Percentiles rank a stretch among this genome's conserved stretches.
Evolutionary conservation across 2,888 invertebrate genomes (phyloP).

Genomic region (Lepeophtheirus nordmannii): DNA sequence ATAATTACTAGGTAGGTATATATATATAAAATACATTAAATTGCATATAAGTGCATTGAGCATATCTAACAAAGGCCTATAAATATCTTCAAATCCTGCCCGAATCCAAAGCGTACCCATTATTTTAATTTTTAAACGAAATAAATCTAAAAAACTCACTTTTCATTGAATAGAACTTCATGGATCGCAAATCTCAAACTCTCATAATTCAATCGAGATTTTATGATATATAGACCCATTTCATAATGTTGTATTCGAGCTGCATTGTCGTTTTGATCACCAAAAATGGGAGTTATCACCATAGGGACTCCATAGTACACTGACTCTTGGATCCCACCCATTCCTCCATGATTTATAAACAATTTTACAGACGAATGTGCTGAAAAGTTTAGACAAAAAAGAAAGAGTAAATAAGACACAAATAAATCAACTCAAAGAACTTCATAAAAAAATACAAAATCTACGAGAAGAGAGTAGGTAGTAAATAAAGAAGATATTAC

Average conservation of each 20-base stretch:
- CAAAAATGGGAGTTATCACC: constrained; percentile 35
- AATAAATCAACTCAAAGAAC: too few species aligned
- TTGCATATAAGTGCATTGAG: too few species aligned
- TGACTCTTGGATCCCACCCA: constrained; percentile 35
- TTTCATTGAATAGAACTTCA: background rate
- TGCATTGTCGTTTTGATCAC: constrained; percentile 35
- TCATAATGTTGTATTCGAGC: constrained; percentile 31
- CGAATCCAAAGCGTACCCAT: too few species aligned
- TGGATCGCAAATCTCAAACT: too few species aligned
- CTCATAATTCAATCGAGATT: background rate
- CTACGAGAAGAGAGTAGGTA: too few species aligned
- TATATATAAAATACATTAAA: too few species aligned
- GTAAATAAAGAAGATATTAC: too few species aligned
- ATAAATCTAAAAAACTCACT: background rate
- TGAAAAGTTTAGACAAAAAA: constrained; percentile 26
- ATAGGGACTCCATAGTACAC: constrained; percentile 32
- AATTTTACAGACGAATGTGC: constrained; percentile 34
- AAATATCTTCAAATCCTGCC: too few species aligned
- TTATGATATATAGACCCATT: constrained; percentile 27
- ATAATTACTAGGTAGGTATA: too few species aligned
- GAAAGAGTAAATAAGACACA: too few species aligned
- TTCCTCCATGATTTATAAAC: constrained; percentile 37
- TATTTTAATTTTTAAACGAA: background rate
- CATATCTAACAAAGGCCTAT: too few species aligned
- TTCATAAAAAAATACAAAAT: too few species aligned